Evolutionary conservation across 35 echinoderm and acorn worm species (phyloP), one percentile per base, ranked within the genome.

Genomic region (Amphiura filiformis): DNA sequence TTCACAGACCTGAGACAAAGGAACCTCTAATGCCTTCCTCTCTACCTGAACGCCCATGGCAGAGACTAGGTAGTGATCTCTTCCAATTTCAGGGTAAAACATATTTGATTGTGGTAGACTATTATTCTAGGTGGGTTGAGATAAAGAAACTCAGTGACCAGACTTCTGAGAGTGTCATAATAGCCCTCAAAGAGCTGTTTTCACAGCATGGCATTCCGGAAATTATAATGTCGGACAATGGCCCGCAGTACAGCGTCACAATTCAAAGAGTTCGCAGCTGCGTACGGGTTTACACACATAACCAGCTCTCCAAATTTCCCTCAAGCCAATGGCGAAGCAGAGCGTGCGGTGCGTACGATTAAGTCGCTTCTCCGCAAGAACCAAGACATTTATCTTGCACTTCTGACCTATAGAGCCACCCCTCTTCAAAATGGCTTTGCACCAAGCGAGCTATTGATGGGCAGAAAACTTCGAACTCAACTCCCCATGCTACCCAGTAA

Each of bases 81-180:
- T 93, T 89, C 30, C 37, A 89, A 31, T 94, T 44, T 57, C 22
- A 86, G 79, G 83, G 79, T 38, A 20, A 49, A 32, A 32, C 44
- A 12, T 90, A 80, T 61, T 22, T 94, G 2, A 70, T 84, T 34
- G 80, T 35, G 18, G 32, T 90, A 31, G 87, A 82, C 37, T 94
- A 94, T 38, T 94, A 86, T 42, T 94, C 93, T n/a, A 87, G 84
- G 35, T 89, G 84, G n/a, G 84, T 93, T 23, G 80, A 84, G 80
- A 40, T 93, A 22, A 39, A 89, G 13, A 9, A 89, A 32, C 38
- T 93, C 0, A 5, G 26, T 26, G 42, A 84, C 11, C 41, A 37
- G 30, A 32, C 82, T 44, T 86, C 86, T 76, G 36, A 36, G 12
- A 64, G 65, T 20, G 28, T 78, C 31, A 84, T 88, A 38, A 32